Evolutionary conservation across 2,797 vertebrate genomes (phyloP).

Genomic region (Pithecia hirsuta): DNA sequence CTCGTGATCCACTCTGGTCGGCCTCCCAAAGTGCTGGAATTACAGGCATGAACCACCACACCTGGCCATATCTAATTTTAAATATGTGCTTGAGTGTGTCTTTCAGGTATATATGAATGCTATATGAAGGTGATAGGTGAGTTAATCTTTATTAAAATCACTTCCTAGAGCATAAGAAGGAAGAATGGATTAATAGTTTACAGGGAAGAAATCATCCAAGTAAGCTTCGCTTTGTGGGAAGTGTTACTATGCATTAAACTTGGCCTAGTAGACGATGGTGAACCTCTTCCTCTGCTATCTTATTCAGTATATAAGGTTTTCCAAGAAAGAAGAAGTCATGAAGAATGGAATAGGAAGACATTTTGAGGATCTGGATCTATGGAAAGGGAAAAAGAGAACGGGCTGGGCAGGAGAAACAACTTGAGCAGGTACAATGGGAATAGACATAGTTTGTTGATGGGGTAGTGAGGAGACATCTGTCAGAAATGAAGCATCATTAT

Average conservation of each 20-base stretch:
- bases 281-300: neutral
- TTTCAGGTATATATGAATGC: neutral
- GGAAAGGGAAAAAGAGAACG: neutral
- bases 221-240: neutral
- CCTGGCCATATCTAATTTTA: neutral
- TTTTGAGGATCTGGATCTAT: slow-evolving; percentile 16
- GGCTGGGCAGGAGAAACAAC: neutral
- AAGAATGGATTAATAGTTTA: slow-evolving; percentile 17
- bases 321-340: neutral
- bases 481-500: neutral
- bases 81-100: neutral
- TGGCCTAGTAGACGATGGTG: neutral
- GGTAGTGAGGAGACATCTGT: neutral
- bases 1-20: neutral
- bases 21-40: neutral
- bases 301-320: neutral
- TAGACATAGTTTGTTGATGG: neutral
- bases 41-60: neutral
- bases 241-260: neutral
- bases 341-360: slow-evolving; percentile 8
- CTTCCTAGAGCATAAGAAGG: slow-evolving; percentile 2
- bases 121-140: neutral
- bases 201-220: slow-evolving; percentile 26
- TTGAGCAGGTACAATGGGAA: neutral
- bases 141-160: slow-evolving; percentile 30